phyloP scores from a whole-genome alignment of 1,140 invertebrate genomes.

The Drosophila kanapiae region DNA sequence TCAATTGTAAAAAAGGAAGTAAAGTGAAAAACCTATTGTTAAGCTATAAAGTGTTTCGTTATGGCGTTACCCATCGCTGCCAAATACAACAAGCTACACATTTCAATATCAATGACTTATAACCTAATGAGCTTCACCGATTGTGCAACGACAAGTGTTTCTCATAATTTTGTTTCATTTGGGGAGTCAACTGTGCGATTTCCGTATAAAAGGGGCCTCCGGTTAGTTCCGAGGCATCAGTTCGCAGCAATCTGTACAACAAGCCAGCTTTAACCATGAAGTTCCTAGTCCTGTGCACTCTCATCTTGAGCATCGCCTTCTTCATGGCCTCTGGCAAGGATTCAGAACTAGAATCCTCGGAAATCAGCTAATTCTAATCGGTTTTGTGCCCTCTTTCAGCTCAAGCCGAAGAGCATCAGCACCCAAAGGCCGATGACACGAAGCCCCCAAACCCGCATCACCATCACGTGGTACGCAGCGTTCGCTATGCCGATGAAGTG shows the following conservation, averaged over 20 bases:
- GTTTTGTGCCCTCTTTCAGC: slow-evolving; percentile 13
- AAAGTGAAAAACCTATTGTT: slow-evolving; percentile 52
- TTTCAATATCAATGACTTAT: slow-evolving; percentile 40
- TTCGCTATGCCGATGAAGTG: neutral
- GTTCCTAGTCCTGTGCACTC: slow-evolving; percentile 35
- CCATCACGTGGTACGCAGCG: slow-evolving; percentile 21
- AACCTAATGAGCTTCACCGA: slow-evolving; percentile 14
- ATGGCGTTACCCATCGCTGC: slow-evolving; percentile 49
- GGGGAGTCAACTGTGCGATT: neutral
- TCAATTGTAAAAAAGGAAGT: slow-evolving; percentile 36
- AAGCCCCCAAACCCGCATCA: neutral
- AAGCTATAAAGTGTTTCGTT: slow-evolving; percentile 45
- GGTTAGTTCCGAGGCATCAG: slow-evolving; percentile 24
- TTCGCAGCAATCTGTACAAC: slow-evolving; percentile 28
- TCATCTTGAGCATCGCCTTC: slow-evolving; percentile 49
- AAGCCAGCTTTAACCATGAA: slow-evolving; percentile 52
- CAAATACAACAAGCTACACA: slow-evolving; percentile 50
- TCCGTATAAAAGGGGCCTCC: slow-evolving; percentile 41
- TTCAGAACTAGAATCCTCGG: neutral
- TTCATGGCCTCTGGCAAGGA: slow-evolving; percentile 52
- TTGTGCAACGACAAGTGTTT: slow-evolving; percentile 55
- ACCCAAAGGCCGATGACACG: neutral
- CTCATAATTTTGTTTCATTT: neutral
- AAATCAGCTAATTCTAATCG: neutral
- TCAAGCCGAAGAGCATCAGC: neutral